Base-by-base conservation (phyloP, 2,888 invertebrate genomes). In the Andricus curvator region DNA sequence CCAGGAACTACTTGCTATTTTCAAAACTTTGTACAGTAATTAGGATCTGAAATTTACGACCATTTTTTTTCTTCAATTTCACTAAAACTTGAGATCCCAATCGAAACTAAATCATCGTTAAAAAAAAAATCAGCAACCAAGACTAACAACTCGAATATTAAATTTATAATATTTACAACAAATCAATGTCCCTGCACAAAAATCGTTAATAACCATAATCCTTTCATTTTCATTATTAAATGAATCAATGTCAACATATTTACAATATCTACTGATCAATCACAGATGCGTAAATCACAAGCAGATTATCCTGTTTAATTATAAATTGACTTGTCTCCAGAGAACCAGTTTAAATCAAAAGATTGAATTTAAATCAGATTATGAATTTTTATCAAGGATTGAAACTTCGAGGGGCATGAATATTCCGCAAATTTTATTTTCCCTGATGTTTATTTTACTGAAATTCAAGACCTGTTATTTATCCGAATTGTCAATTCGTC, bases 1-100 rank as follows among this genome's bases (percentile, higher is more conserved):
- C 41, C 48, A 48, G 25, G 4, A 25, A 48, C 44, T 68, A 68
- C 20, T 48, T 17, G 9, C 64, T 48, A 67, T 48, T 25, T 44
- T 48, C 13, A 68, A 20, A 51, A 22, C n/a, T 51, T 29, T 74
- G 56, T 60, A 74, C 74, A 74, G 4, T 68, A 41, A 20, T 41
- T 41, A 48, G 17, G 17, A 64, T 64, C 13, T 25, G 15, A 25
- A 62, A 62, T 15, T 5, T 62, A 5, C 8, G 1, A 56, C 9
- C 11, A 11, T n/a, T 56, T n/a, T 56, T 11, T 9, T 11, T 3
- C n/a, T n/a, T 9, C 2, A n/a, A 22, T n/a, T 8, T 3, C 17
- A n/a, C 22, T 11, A 60, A 60, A 22, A 22, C 13, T 60, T 60
- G 11, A 13, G 60, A 60, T 60, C 60, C 11, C 60, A 22, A 60